Base-by-base conservation (phyloP, 2,797 vertebrate species). In the Cyprinella venusta region DNA sequence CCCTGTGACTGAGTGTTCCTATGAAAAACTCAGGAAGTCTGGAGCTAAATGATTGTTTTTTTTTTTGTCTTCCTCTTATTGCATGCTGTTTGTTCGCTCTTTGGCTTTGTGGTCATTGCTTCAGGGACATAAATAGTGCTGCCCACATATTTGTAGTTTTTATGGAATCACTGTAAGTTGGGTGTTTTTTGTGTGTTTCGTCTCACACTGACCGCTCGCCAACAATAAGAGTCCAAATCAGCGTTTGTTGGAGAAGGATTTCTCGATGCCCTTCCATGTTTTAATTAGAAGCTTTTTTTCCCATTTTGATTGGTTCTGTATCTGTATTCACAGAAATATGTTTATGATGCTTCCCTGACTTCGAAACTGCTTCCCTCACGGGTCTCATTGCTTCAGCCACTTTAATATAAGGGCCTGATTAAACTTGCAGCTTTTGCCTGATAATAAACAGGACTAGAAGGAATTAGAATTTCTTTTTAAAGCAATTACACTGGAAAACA, bases 1-100 rank as follows among this genome's bases (percentile, higher is more conserved):
- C 91, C 89, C 90, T 90, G 83, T 82, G 88, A 89, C 85, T 89
- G 84, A 87, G 86, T 89, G 84, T 74, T 81, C 40, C 74, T 79
- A 40, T 80, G 86, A 84, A 69, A 84, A 80, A 71, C 54, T 84
- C 84, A 81, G 86, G 86, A 89, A 87, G 86, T 87, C 82, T 86
- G 80, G 77, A 75, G 74, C 82, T 70, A 77, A 86, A 85, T 79
- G 67, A 87, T 87, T 87, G 82, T 89, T 86, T 36, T 88, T 87
- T 30, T 30, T 87, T 87, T 86, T 84, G 72, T 76, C 82, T 87
- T 87, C 84, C 87, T 83, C 65, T 77, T 79, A 54, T 72, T 68
- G 19, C 74, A 36, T 70, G 80, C 76, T 78, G 63, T 84, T 84
- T 84, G 81, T 64, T 64, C 78, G 15, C 50, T 85, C 50, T 70